These are phyloP conservation scores for Cryptotermes secundus DNA, from an alignment of 1,140 invertebrate genomes.

Conservation along the genomic window DNA sequence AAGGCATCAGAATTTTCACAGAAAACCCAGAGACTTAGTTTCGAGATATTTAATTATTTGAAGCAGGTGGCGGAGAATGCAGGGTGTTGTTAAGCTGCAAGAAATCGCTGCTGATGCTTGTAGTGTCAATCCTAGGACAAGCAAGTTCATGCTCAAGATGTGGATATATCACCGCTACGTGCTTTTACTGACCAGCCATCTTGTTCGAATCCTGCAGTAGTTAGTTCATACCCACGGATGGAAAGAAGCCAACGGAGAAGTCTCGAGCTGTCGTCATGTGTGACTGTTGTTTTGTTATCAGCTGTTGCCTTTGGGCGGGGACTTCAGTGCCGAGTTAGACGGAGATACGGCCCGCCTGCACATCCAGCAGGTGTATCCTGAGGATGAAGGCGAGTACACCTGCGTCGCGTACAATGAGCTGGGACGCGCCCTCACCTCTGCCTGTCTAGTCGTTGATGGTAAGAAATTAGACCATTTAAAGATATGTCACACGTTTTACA, in stretches of 20 bases:
- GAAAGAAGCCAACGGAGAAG: neutral
- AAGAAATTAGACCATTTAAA: constrained; percentile 42
- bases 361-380: constrained; percentile 76
- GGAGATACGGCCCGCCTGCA: constrained; percentile 65
- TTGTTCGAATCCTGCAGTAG: no score
- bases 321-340: constrained; percentile 66
- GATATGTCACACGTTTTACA: no score
- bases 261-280: neutral
- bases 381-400: constrained; percentile 87
- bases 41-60: no score
- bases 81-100: no score
- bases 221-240: neutral
- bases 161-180: no score
- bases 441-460: constrained; percentile 79
- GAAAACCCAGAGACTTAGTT: no score
- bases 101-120: no score
- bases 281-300: constrained; percentile 44
- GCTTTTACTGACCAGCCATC: no score
- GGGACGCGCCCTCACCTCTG: constrained; percentile 75
- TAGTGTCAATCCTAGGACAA: no score
- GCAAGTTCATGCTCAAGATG: no score
- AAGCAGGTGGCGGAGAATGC: no score
- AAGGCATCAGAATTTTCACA: no score
- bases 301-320: constrained; percentile 64
- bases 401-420: constrained; percentile 79